A percentile compares a stretch with the other conserved stretches of the same genome.
phyloP scores from a whole-genome alignment of 2,797 vertebrate genomes.

The Salarias fasciatus region DNA sequence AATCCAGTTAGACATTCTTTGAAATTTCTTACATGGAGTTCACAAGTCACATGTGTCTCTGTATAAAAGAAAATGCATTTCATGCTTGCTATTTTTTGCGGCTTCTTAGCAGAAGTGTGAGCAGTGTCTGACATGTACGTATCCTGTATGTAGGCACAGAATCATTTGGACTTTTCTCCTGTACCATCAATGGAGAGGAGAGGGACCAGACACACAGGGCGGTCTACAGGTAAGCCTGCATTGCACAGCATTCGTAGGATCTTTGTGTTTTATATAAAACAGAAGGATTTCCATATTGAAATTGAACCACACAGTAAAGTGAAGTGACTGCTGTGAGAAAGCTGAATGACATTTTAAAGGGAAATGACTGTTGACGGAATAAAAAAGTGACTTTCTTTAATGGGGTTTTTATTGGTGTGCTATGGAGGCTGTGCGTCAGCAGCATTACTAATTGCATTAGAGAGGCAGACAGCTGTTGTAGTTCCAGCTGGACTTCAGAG shows the following conservation, averaged over 20 bases:
- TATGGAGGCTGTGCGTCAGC: constrained; percentile 5
- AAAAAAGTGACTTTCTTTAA: no score
- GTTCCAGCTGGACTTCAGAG: constrained; percentile 35
- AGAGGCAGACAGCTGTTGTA: constrained; percentile 23
- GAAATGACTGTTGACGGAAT: no score
- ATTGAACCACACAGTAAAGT: background rate
- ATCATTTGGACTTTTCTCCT: constrained; percentile 97
- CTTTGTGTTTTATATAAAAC: no score
- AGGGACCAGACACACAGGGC: constrained; percentile 96
- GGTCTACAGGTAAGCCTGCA: constrained; percentile 90
- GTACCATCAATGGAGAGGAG: constrained; percentile 94
- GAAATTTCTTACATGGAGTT: no score
- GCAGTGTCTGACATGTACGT: background rate
- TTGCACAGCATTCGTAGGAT: no score
- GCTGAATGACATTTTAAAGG: no score
- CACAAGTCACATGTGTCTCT: no score
- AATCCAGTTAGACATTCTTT: constrained; percentile 15
- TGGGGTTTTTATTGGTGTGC: background rate
- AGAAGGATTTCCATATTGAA: background rate
- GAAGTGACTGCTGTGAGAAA: background rate
- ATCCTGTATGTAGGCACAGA: constrained; percentile 88
- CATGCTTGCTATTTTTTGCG: background rate
- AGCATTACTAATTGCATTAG: constrained; percentile 41
- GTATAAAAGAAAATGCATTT: no score
- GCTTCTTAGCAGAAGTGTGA: background rate